A percentile compares a stretch with the other conserved stretches of the same genome.
Evolutionary conservation across 2,113 vertebrate genomes (phyloP).

Genomic region (Macrotis lagotis): DNA sequence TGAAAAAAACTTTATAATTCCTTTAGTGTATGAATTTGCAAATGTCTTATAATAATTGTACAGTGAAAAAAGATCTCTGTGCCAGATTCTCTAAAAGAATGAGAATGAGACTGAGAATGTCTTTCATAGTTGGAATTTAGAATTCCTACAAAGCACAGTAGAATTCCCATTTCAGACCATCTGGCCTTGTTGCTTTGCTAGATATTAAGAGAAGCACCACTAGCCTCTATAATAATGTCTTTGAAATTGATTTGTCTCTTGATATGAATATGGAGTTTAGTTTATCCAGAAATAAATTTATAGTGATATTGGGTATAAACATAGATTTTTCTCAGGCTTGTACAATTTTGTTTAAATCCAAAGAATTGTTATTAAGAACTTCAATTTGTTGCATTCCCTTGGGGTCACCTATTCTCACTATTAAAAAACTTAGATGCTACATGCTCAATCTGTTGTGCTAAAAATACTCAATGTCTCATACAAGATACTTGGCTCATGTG

Average conservation of each 20-base stretch:
- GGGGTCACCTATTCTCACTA: slow-evolving; percentile 49
- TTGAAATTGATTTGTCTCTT: slow-evolving; percentile 72
- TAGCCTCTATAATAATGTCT: slow-evolving; percentile 69
- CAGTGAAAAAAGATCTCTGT: not conserved
- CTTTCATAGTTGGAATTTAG: slow-evolving; percentile 50
- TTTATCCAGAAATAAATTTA: slow-evolving; percentile 63
- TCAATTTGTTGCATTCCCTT: slow-evolving; percentile 48
- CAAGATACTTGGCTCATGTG: not conserved
- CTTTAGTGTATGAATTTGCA: slow-evolving; percentile 2
- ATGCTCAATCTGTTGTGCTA: slow-evolving; percentile 10
- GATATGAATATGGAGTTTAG: slow-evolving; percentile 58
- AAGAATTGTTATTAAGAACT: not conserved
- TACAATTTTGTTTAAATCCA: slow-evolving; percentile 47
- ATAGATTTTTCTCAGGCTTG: slow-evolving; percentile 36
- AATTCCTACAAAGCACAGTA: slow-evolving; percentile 55
- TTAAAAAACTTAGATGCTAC: slow-evolving; percentile 36
- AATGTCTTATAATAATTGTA: not conserved
- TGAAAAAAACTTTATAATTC: not conserved
- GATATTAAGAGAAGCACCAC: slow-evolving; percentile 37
- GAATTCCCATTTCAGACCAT: slow-evolving; percentile 65
- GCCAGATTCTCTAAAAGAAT: slow-evolving; percentile 44
- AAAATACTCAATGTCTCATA: slow-evolving; percentile 38
- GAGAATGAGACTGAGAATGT: slow-evolving; percentile 1
- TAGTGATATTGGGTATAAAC: slow-evolving; percentile 32
- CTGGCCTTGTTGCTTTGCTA: slow-evolving; percentile 63